Evolutionary conservation across 2,797 vertebrate genomes (phyloP), one percentile per base, ranked within the genome.

Genomic region (Psittacula echo): DNA sequence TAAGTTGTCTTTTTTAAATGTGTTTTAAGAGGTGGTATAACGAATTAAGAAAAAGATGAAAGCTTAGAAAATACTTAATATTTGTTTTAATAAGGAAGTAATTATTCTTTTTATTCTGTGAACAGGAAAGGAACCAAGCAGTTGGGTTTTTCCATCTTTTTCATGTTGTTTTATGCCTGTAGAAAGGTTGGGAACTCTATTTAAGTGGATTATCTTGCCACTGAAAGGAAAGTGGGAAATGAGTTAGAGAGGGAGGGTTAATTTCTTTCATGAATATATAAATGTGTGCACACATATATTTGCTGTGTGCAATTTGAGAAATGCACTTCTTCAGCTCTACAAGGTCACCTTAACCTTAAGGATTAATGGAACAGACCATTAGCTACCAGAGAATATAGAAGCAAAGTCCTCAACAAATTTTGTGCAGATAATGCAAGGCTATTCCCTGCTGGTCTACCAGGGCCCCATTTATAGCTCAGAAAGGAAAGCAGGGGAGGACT

Each of bases 21-120:
- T 86, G 58, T 89, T 95, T 95, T 94, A 95, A 61, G 91, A 96
- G 67, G 77, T 82, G 78, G 83, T 95, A 78, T 94, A 95, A 93
- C 95, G 85, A 92, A 90, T 51, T 66, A 58, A 93, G 96, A 97
- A 97, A 95, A 89, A 53, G 58, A 96, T 95, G 90, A 97, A 97
- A 95, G 70, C 93, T 95, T 92, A 88, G 73, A 93, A 97, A 97
- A 96, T 93, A 97, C 90, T 95, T 96, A 95, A 89, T 95, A 97
- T 96, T 96, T 97, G 53, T 91, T 97, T 96, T 95, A 96, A 95
- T 95, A 97, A 92, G 89, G 92, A 97, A 96, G 93, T 93, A 94
- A 96, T 96, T 93, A 95, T 87, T 87, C 61, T 88, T 95, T 96
- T 65, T 72, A 71, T 93, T 93, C 83, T 21, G 41, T 30, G 91